Conservation (phyloP, 2,797 vertebrate species). For the Crocidura indochinensis region DNA sequence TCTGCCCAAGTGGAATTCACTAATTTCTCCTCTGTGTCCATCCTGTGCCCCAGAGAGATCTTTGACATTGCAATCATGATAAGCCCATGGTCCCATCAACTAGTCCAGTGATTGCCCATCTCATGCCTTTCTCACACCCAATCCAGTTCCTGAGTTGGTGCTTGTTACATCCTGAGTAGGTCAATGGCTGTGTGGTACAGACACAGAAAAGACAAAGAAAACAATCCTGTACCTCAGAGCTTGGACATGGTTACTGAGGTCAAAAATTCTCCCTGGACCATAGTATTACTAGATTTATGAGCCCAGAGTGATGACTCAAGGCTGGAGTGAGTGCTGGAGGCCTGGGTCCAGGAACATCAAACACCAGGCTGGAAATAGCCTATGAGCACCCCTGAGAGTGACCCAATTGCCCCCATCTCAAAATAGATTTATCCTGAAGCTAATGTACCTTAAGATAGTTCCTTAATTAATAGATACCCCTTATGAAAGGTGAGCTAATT, state of each 20-base stretch:
- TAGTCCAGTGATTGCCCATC: too few relatives aligned
- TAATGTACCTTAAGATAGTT: neutral
- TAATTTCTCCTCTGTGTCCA: neutral
- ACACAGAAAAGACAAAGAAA: neutral
- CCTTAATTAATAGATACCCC: neutral
- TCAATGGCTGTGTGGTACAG: neutral
- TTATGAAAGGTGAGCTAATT: constrained; percentile 39
- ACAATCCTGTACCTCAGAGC: neutral
- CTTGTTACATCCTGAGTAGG: neutral
- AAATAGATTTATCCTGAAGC: neutral
- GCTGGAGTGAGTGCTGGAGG: too few relatives aligned
- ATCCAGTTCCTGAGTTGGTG: neutral
- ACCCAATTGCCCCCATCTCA: neutral
- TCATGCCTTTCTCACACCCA: neutral
- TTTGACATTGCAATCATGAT: neutral
- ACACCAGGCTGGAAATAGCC: too few relatives aligned
- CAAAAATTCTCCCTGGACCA: neutral
- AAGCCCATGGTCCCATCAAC: neutral
- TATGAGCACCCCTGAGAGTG: too few relatives aligned
- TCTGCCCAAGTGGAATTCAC: constrained; percentile 45
- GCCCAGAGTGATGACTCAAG: too few relatives aligned
- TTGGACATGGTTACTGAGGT: neutral
- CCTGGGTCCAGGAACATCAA: too few relatives aligned
- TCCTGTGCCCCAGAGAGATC: neutral
- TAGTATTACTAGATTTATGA: too few relatives aligned